These are phyloP conservation scores for Colletes latitarsis DNA, from an alignment of 1,140 invertebrate genomes.

Conservation along the genomic window DNA sequence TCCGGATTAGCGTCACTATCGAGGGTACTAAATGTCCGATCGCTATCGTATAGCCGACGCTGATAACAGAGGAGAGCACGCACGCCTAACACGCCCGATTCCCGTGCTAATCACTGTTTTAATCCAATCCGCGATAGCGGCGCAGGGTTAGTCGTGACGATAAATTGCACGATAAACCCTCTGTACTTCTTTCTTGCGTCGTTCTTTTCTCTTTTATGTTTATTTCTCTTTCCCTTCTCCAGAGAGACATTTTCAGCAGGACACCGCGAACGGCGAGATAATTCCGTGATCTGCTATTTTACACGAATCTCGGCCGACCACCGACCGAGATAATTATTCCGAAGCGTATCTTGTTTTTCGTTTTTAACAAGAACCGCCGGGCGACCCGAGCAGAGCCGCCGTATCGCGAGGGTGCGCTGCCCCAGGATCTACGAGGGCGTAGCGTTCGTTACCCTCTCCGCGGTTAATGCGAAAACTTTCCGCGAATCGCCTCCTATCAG, in stretches of 20 bases:
- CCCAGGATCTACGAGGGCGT: constrained; percentile 5
- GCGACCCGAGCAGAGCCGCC: neutral
- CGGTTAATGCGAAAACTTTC: constrained; percentile 30
- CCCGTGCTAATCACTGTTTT: constrained; percentile 73
- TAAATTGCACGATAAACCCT: constrained; percentile 64
- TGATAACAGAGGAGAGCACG: constrained; percentile 72
- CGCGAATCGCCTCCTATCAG: neutral
- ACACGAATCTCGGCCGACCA: constrained; percentile 38
- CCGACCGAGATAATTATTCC: constrained; percentile 31
- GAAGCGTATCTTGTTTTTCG: constrained; percentile 1
- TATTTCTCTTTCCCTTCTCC: neutral
- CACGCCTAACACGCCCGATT: constrained; percentile 68
- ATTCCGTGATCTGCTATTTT: constrained; percentile 42
- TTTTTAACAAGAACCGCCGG: constrained; percentile 24
- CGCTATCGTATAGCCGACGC: constrained; percentile 64
- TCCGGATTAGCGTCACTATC: constrained; percentile 73
- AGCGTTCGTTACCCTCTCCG: neutral
- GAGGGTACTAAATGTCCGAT: constrained; percentile 74
- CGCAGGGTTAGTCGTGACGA: constrained; percentile 66
- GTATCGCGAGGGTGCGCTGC: constrained; percentile 10
- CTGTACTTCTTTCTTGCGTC: neutral
- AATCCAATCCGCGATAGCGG: constrained; percentile 71
- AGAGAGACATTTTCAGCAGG: constrained; percentile 47
- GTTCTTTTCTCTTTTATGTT: too few relatives aligned
- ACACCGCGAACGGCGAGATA: constrained; percentile 26